These are phyloP conservation scores for Rhopalosiphum maidis DNA, from an alignment of 1,140 invertebrate species.

Conservation along the genomic window DNA sequence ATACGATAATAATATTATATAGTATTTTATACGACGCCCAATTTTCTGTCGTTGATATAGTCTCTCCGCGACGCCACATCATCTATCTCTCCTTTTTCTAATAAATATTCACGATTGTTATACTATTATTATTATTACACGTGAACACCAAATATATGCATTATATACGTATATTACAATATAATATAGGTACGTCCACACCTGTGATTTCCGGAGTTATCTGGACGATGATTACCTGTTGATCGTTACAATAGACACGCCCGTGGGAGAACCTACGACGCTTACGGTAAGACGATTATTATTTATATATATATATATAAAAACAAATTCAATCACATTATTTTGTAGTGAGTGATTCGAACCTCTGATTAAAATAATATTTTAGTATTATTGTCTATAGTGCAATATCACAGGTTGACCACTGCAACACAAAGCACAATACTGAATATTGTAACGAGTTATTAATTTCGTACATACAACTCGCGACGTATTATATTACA, in stretches of 20 bases:
- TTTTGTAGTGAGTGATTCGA: neutral
- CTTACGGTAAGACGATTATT: slow-evolving; percentile 18
- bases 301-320: neutral
- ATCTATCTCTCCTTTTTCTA: slow-evolving; percentile 24
- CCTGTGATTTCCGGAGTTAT: slow-evolving; percentile 48
- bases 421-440: neutral
- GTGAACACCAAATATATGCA: neutral
- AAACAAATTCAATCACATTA: neutral
- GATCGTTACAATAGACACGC: slow-evolving; percentile 47
- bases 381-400: neutral
- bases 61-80: neutral
- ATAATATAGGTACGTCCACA: slow-evolving; percentile 39
- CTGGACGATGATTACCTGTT: slow-evolving; percentile 44
- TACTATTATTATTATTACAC: slow-evolving; percentile 41
- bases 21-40: slow-evolving; percentile 14
- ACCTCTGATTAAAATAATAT: slow-evolving; percentile 9
- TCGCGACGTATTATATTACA: neutral
- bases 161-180: slow-evolving; percentile 17
- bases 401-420: neutral
- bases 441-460: neutral
- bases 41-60: slow-evolving; percentile 26
- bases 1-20: slow-evolving; percentile 8
- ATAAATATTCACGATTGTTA: slow-evolving; percentile 57
- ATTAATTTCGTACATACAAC: neutral
- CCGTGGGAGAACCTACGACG: neutral